Evolutionary conservation across 64 coral and sea anemone species (phyloP), one percentile per base, ranked within the genome.

Genomic region (Porites lutea): DNA sequence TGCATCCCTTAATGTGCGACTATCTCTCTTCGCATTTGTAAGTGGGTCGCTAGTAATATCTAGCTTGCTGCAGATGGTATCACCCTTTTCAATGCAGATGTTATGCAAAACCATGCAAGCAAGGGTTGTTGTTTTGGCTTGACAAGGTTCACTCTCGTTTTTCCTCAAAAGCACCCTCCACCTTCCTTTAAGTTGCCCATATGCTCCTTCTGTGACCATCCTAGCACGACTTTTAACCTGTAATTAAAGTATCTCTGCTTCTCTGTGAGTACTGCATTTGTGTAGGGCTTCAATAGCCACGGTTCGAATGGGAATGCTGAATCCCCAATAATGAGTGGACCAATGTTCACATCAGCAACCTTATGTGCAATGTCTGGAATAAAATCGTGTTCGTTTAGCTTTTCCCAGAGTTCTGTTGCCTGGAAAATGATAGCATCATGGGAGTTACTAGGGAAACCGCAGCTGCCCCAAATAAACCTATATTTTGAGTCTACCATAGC

Each of bases 271-370:
- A 74, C 22, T 60, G 87, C 70, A 64, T 63, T 20, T 3, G 86
- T 88, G 86, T 88, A 88, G 48, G 87, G 87, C 49, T 89, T 89
- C 54, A 89, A 77, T 12, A 89, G 48, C 87, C 72, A 89, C 8
- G 87, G 46, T 27, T 45, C 0, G 4, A 78, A 59, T 47, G 87
- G 87, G 27, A 89, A 89, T 4, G 87, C 87, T 8, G 87, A 89
- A 64, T 89, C 87, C 2, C 74, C 87, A 78, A 89, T 16, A 8
- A 89, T 50, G 2, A 89, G 87, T 59, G 87, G 58, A 5, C n/a
- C 51, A 60, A 89, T 59, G 3, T 3, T 47, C 6, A 77, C 23
- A 47, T 48, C 73, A 64, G 23, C 49, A 27, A 78, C 73, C 6
- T 89, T 67, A 13, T 89, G 74, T 23, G 18, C 87, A 89, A 89